These are phyloP conservation scores for Heliconius ethilla DNA, from an alignment of 2,888 invertebrate genomes.

Conservation along the genomic window DNA sequence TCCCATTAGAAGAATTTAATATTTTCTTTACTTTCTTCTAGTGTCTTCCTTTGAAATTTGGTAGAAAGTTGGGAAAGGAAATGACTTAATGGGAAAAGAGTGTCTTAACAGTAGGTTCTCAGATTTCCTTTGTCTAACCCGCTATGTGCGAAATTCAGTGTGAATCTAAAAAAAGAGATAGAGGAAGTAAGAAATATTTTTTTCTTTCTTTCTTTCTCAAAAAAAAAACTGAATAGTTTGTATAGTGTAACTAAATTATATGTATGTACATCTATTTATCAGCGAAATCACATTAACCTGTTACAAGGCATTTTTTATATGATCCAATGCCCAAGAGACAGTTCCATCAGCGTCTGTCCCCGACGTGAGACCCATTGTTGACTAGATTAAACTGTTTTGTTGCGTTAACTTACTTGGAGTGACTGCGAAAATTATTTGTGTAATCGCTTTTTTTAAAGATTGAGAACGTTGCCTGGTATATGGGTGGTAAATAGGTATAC, in stretches of 20 bases:
- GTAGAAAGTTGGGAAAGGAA: no score
- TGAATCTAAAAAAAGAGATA: no score
- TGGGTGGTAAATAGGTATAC: not conserved
- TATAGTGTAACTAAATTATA: not conserved
- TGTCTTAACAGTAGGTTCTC: no score
- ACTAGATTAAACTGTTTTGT: conserved; percentile 67
- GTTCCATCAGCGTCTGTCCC: conserved; percentile 65
- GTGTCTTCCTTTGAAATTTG: no score
- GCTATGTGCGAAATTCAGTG: no score
- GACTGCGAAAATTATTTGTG: conserved; percentile 52
- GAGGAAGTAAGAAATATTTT: no score
- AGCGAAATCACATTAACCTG: conserved; percentile 35
- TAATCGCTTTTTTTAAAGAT: conserved; percentile 39
- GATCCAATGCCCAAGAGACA: conserved; percentile 54
- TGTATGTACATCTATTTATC: conserved; percentile 14
- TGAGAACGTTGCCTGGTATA: conserved; percentile 17
- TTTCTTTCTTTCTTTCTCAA: no score
- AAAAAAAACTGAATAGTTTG: not conserved
- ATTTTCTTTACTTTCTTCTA: no score
- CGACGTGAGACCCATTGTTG: conserved; percentile 50
- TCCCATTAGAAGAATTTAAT: no score
- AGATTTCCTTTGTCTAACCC: no score
- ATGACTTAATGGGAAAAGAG: no score
- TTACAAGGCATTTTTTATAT: conserved; percentile 38
- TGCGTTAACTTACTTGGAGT: conserved; percentile 54